Base-by-base conservation (phyloP, 2,113 vertebrate genomes). In the Pardalotus punctatus region DNA sequence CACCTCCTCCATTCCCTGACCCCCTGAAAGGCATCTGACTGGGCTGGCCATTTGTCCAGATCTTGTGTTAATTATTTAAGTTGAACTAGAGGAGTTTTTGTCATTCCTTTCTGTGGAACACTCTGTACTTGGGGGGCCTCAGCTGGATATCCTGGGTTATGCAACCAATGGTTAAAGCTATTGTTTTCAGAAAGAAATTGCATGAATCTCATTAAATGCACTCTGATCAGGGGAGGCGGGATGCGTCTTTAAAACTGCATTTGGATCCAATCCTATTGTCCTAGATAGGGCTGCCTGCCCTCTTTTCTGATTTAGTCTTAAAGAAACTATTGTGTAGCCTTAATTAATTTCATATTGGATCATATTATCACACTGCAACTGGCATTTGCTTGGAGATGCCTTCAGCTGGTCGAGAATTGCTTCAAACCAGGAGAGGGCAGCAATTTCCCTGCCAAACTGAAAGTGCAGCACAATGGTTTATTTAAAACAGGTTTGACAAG, bases 361-460 rank as follows among this genome's bases (percentile, higher is more conserved):
- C 22, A 12, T 23, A 94, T 76, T 78, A 88, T 97, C 96, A 14
- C 83, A 48, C 78, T 58, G 72, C 47, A 93, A 88, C 82, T 38
- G 86, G 88, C 79, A 38, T 74, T 86, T 3, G 14, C 64, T 64
- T 5, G 53, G 69, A n/a, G 76, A 70, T 72, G 69, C 72, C 86
- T 91, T 81, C 60, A 28, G 91, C 92, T 19, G n/a, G 35, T 11
- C 3, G 14, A 62, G 66, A 71, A n/a, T 81, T 36, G 82, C 62
- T 53, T 35, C 15, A 11, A 69, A 79, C 97, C 98, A 97, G 97
- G 62, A 98, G 98, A 97, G 98, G 97, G 98, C 98, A 98, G 97
- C 91, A 97, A 96, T 95, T 97, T 96, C 96, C 97, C 97, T 97
- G 95, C 73, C 79, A 97, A 97, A 78, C 82, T 20, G 4, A 82